Evolutionary conservation across 2,797 vertebrate genomes (phyloP), one percentile per base, ranked within the genome.

Genomic region (Alca torda): DNA sequence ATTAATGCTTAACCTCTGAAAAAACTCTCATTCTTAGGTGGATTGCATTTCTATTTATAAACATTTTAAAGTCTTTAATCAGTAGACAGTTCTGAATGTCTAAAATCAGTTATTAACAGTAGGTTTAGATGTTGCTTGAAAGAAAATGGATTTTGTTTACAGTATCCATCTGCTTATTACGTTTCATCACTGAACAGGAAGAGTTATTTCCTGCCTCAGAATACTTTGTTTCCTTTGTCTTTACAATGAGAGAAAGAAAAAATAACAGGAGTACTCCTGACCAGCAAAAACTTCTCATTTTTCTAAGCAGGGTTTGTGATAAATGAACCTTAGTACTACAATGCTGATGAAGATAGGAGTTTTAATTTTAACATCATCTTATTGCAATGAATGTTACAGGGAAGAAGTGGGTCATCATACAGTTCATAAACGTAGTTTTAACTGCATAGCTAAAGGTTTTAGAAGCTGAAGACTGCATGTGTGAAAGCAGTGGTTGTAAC

Each of bases 161-260:
- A 73, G 10, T 93, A 50, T 85, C 65, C 72, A 45, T 95, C 94
- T 95, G 96, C 64, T 81, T 87, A 60, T 94, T 92, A 46, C 4
- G 0, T 85, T 94, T 94, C 64, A 67, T 53, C 8, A 11, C 51
- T 89, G 88, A 91, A 94, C 96, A 97, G 96, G 95, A 97, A 96
- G 86, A 93, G 87, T 72, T 61, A 93, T 79, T 97, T 97, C 94
- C 95, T 96, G 93, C 43, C 70, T 90, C 80, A 60, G 80, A 91
- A 92, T 95, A 75, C 57, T 94, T 93, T 81, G 68, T 96, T 97
- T 96, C 91, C 90, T 96, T 95, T 95, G 96, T 96, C 86, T 95
- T n/a, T 95, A 57, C 76, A 85, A 65, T 50, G 48, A 79, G 10
- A 77, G 45, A 10, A 25, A 70, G 37, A 37, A 24, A 18, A 76